Conservation (phyloP, 2,113 vertebrate species). For the Toxotes chatareus region DNA sequence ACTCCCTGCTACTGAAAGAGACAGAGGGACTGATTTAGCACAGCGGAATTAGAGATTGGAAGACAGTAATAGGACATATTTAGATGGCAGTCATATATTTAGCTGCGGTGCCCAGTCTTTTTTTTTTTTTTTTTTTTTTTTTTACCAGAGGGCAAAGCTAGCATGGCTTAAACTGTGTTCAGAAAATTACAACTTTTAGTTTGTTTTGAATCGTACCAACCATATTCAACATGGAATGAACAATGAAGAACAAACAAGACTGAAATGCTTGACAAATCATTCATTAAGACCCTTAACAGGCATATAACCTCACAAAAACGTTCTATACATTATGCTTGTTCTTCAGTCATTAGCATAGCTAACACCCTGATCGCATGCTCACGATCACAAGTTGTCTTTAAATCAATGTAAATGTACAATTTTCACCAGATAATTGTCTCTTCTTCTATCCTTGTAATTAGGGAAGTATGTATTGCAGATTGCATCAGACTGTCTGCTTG, state of each 20-base stretch:
- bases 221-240: neutral
- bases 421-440: conserved; percentile 24
- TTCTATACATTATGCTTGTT: conserved; percentile 4
- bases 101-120: conserved; percentile 38
- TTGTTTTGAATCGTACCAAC: neutral
- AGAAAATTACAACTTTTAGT: conserved; percentile 25
- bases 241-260: neutral
- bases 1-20: conserved; percentile 62
- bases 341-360: neutral
- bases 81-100: conserved; percentile 68
- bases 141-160: conserved; percentile 19
- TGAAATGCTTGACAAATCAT: neutral
- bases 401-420: conserved; percentile 6
- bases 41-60: conserved; percentile 70
- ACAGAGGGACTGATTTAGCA: conserved; percentile 69
- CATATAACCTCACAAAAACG: neutral
- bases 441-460: conserved; percentile 44
- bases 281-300: neutral
- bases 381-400: conserved; percentile 22
- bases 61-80: conserved; percentile 63
- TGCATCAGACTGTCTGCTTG: neutral
- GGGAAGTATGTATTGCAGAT: neutral
- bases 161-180: conserved; percentile 20
- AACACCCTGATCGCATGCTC: neutral
- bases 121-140: neutral